Conservation (phyloP, 2,113 vertebrate genomes). For the Mirza zaza region DNA sequence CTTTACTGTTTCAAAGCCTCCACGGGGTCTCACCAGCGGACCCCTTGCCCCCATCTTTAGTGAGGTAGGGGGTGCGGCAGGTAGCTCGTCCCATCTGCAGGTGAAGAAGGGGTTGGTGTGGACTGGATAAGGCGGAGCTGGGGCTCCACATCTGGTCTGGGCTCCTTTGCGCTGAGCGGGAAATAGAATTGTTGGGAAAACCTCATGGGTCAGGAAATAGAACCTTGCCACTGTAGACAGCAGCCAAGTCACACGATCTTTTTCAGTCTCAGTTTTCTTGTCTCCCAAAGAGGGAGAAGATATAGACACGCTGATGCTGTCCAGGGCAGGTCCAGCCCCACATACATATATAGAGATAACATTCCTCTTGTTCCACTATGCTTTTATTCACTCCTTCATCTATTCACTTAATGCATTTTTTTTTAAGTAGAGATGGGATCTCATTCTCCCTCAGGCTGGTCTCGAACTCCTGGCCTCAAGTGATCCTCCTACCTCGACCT, state of each 20-base stretch:
- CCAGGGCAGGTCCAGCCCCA: background rate
- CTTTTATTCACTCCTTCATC: background rate
- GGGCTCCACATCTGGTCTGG: rapidly evolving
- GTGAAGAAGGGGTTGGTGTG: background rate
- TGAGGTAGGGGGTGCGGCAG: background rate
- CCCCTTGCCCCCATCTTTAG: rapidly evolving
- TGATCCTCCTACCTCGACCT: no score
- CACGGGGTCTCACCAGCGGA: background rate
- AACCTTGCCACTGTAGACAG: background rate
- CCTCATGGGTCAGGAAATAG: background rate
- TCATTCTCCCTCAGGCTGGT: no score
- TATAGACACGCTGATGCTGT: background rate
- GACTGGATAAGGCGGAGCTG: background rate
- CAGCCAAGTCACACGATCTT: background rate
- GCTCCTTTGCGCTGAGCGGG: no score
- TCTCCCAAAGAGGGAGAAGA: background rate
- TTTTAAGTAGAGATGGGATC: no score
- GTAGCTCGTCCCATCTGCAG: rapidly evolving
- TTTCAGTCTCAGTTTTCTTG: background rate
- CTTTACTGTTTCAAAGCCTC: background rate
- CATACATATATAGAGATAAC: rapidly evolving
- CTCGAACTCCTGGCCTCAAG: no score
- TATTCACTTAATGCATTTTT: background rate
- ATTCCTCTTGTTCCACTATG: background rate
- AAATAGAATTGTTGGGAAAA: no score